Conservation (phyloP, 2,113 vertebrate species). For the Xerus inauris region DNA sequence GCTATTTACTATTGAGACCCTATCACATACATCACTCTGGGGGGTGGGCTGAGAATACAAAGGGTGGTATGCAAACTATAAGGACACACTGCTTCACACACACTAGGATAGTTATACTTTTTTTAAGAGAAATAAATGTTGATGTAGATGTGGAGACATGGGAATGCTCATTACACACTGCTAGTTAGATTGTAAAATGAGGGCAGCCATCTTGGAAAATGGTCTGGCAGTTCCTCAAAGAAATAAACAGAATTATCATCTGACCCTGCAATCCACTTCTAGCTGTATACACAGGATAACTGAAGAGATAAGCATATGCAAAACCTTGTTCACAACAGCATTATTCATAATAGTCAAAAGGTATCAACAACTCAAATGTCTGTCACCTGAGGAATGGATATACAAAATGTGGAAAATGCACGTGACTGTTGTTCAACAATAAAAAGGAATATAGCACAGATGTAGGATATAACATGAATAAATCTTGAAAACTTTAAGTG, state of each 20-base stretch:
- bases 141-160: not conserved
- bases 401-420: not conserved
- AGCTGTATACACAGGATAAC: not conserved
- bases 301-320: not conserved
- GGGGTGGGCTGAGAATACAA: not conserved
- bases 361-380: not conserved
- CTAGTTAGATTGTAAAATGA: not conserved
- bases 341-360: not conserved
- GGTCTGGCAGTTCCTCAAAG: not conserved
- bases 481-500: not conserved
- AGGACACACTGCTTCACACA: not conserved
- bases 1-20: not conserved
- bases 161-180: not conserved
- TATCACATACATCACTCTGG: fast-evolving
- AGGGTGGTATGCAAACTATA: not conserved
- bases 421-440: not conserved
- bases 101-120: not conserved
- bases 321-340: not conserved
- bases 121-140: not conserved
- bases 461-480: not conserved
- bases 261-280: not conserved
- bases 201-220: not conserved
- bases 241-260: not conserved
- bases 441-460: not conserved
- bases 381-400: not conserved